Evolutionary conservation across 1,140 invertebrate genomes (phyloP), one percentile per base, ranked within the genome.

Genomic region (Drusus annulatus): DNA sequence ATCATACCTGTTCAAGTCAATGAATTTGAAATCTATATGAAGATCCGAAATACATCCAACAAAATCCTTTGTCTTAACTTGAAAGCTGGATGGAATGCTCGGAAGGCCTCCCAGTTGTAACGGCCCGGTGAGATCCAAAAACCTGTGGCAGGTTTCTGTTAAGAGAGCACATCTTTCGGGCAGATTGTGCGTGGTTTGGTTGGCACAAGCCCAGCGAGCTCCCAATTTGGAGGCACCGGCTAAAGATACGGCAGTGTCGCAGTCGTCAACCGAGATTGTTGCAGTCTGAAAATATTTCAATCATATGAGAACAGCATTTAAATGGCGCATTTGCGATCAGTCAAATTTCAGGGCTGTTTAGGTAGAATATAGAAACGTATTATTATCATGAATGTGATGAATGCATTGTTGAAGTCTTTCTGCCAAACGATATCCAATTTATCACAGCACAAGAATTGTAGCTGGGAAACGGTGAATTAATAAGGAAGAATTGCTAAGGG

Each of bases 81-180:
- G 96, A 84, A 97, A 97, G 81, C 92, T 94, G 1, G 93, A 93
- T 0, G 94, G 95, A 13, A 96, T 93, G 6, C 94, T 90, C 0
- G 98, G 98, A 3, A 99, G 87, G 0, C 98, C 98, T 2, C 98
- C 98, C 19, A 99, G 89, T 87, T 99, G 97, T 8, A 99, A 87
- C 0, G 98, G 98, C 1, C 98, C 98, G 0, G 97, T 98, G 3
- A 99, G 88, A 87, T 99, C 98, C 21, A 99, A 87, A 85, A 98
- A 98, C 60, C 98, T 90, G 86, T 98, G 96, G 85, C 98, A 99
- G 6, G 95, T 96, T 87, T 98, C 97, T 0, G 97, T 97, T 15
- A 96, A 91, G 73, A 95, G 92, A 10, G 93, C 92, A 86, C 98
- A 99, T 65, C 95, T 91, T 16, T 91, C 86, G 81, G 96, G 95